phyloP scores from a whole-genome alignment of 64 coral and sea anemone genomes.

The Anthopleura sola region DNA sequence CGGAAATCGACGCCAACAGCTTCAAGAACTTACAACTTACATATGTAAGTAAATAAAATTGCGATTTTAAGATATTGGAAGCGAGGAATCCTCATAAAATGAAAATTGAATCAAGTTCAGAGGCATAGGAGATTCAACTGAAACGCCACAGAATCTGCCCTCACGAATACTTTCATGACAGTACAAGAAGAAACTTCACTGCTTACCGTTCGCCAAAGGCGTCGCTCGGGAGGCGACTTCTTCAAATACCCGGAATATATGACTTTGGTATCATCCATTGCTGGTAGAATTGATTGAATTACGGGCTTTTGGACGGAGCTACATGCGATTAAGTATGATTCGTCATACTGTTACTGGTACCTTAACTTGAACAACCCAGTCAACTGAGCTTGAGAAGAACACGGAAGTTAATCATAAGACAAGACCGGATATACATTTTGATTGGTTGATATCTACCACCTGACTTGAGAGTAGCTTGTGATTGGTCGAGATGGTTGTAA shows the following conservation, averaged over 20 bases:
- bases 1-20: background rate
- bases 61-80: background rate
- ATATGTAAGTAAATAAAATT: background rate
- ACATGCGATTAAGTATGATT: background rate
- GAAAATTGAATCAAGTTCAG: background rate
- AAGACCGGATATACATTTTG: constrained; percentile 5
- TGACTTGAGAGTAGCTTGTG: background rate
- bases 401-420: constrained; percentile 13
- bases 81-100: background rate
- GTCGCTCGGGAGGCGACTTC: constrained; percentile 12
- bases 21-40: background rate
- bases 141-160: constrained; percentile 1
- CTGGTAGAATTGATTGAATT: background rate
- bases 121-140: background rate
- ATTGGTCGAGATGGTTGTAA: background rate
- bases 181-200: background rate
- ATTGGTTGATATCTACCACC: background rate
- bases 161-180: background rate
- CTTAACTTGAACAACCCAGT: background rate
- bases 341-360: background rate
- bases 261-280: background rate
- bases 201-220: constrained; percentile 13
- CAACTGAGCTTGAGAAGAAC: background rate
- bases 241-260: constrained; percentile 1
- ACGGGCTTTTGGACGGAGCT: background rate